Conservation (phyloP, 2,888 invertebrate species). For the Stegana nigrithorax region DNA sequence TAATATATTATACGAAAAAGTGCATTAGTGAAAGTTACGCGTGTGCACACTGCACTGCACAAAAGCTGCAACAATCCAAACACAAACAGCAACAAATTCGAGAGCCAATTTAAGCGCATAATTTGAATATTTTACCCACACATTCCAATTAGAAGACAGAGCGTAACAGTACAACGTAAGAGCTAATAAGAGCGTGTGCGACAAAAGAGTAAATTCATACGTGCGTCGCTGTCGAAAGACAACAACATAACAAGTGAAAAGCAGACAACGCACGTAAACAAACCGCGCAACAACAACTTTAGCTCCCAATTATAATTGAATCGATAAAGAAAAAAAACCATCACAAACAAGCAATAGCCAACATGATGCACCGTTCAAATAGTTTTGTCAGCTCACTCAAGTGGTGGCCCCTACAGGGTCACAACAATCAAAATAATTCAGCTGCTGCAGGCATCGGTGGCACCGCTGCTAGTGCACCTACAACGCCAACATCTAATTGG, state of each 20-base stretch:
- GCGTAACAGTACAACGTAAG: not conserved
- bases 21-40: conserved; percentile 21
- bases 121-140: not conserved
- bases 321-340: not conserved
- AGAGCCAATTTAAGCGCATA: too few species aligned
- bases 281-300: not conserved
- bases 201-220: not conserved
- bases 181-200: not conserved
- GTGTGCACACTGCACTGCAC: too few species aligned
- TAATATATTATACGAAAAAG: conserved; percentile 38
- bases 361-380: conserved; percentile 65
- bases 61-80: not conserved
- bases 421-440: conserved; percentile 42
- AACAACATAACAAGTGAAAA: not conserved
- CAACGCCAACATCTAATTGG: conserved; percentile 51
- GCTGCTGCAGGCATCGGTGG: conserved; percentile 13
- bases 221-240: not conserved
- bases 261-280: conserved; percentile 5
- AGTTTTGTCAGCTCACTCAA: conserved; percentile 67
- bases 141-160: conserved; percentile 4
- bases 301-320: not conserved
- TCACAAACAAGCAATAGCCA: not conserved
- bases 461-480: conserved; percentile 51
- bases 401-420: conserved; percentile 67
- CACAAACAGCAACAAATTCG: not conserved